Base-by-base conservation (phyloP, 2,888 invertebrate genomes). In the Tenthredo scrophulariae region DNA sequence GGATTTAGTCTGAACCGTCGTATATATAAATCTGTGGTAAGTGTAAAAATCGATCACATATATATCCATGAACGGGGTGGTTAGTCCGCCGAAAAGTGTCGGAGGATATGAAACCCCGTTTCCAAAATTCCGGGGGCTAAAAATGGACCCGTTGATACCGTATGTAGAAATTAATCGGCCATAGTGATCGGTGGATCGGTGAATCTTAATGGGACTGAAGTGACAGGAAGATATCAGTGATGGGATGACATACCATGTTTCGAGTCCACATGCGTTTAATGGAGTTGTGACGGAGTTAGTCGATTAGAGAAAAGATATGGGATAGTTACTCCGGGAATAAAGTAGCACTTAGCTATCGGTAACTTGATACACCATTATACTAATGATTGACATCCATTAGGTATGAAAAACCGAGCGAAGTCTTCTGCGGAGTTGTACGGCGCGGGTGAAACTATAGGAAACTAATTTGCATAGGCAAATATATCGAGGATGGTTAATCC, bases 361-460 rank as follows among this genome's bases (percentile, higher is more conserved):
- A n/a, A 83, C 83, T 7, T 33, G 83, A 83, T 67, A 83, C 65
- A 82, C 85, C 85, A 85, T 87, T 85, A 84, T 87, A 85, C 85
- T 89, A 89, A 90, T 89, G 89, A 90, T 90, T 88, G 89, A 89
- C 90, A 87, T 90, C 89, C 89, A 90, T 91, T 91, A 91, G 83
- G 86, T 84, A 86, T 85, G 29, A 67, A 46, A 83, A 65, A 83
- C 9, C 33, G 46, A 70, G 77, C 85, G 75, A 80, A 85, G 79
- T 77, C 79, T 40, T 74, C 84, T 86, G 82, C 80, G 86, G 85
- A 43, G 84, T 86, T 85, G 84, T 83, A 85, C 70, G 84, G 83
- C 84, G 84, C 84, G 87, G 84, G 82, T 87, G 62, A 84, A 85
- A 86, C 87, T 88, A 84, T 80, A 86, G 86, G 88, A 86, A 87